Base-by-base conservation (phyloP, 2,888 invertebrate genomes). In the Mesorhabditis belari region DNA sequence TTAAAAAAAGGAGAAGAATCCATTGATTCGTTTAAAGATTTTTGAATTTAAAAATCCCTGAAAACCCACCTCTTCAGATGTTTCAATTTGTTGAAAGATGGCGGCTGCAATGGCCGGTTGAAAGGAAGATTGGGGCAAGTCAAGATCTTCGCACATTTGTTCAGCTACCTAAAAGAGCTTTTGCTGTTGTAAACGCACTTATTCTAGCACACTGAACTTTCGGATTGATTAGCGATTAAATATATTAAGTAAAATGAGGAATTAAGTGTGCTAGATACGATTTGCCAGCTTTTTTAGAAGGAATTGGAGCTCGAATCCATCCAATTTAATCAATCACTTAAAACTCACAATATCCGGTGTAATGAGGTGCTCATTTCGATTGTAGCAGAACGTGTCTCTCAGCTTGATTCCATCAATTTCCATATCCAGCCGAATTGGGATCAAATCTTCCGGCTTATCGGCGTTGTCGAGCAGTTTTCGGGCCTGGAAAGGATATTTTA, bases 351-450 rank as follows among this genome's bases (percentile, higher is more conserved):
- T n/a, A n/a, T n/a, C n/a, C n/a, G n/a, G n/a, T n/a, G n/a, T n/a
- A n/a, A n/a, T n/a, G n/a, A n/a, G n/a, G n/a, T n/a, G n/a, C n/a
- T n/a, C n/a, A n/a, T 95, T 94, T 85, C 92, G 95, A 82, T 99
- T 98, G 95, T 96, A 99, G 17, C 94, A 95, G 81, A 98, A 98
- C 6, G 95, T 96, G 81, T 98, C 98, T 61, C 98, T 86, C 5
- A 98, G 85, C 82, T 98, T 98, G 83, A 95, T 93, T 0, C 96
- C 96, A 80, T 99, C 98, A 70, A 98, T 89, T 84, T 98, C 98
- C 95, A 99, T 98, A 81, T 98, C 98, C 56, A 98, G 75, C 55
- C 98, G 87, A 74, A 98, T 95, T 0, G 98, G 98, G 3, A 99
- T 94, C 25, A 98, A 85, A 61, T 91, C 86, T 83, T 96, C 96